Base-by-base conservation (phyloP, 2,113 vertebrate genomes). In the Catharus fuscescens region DNA sequence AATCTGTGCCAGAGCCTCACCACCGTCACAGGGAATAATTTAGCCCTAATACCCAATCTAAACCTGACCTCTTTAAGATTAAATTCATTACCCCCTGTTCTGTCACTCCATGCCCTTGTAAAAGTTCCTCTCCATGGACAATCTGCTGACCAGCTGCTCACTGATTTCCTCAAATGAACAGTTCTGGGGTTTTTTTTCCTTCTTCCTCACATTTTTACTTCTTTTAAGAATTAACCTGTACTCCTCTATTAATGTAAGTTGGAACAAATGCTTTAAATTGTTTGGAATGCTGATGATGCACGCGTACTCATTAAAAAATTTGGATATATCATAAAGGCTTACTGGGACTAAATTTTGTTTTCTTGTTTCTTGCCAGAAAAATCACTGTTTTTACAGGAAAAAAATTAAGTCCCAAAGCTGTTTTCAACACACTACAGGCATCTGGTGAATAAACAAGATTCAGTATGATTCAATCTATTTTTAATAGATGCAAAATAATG, bases 1-100 rank as follows among this genome's bases (percentile, higher is more conserved):
- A 52, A 1, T 10, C 15, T 53, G n/a, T 38, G 1, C 52, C 26
- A 59, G 36, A 0, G 38, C n/a, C 28, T 38, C 69, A 14, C 10
- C 36, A 60, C 10, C 18, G 38, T 20, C 45, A 45, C 13, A 45
- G 24, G 1, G 6, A 45, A 45, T 13, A 40, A 60, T 53, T 81
- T 14, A n/a, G 53, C n/a, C 78, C n/a, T 9, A 18, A 31, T 12
- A 53, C 10, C 14, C 18, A 14, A 60, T 10, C 19, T 21, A 34
- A 34, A 31, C 6, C 26, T 18, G 4, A 1, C 5, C 38, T 60
- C 8, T 7, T 23, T 14, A 9, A 38, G 15, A 52, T 17, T 52
- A 40, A 31, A 53, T 9, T 24, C 53, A 18, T 25, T 8, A 25
- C 1, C 8, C 13, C 4, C 28, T 20, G 32, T 28, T 28, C 18